Evolutionary conservation across 2,113 vertebrate genomes (phyloP), one percentile per base, ranked within the genome.

Genomic region (Cisticola juncidis): DNA sequence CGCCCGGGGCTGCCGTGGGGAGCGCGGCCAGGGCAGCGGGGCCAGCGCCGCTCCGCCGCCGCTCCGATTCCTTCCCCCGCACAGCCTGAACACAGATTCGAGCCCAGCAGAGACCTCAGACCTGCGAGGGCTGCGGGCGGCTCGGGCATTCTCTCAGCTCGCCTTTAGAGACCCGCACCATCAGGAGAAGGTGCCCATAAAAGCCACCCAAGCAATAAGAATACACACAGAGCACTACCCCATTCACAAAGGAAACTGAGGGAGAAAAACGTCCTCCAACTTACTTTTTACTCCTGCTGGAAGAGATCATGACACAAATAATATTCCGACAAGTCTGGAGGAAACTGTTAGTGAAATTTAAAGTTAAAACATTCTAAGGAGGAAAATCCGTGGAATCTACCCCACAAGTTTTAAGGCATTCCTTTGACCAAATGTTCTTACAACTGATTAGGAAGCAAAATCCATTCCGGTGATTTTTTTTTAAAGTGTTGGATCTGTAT

Each of bases 41-140:
- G 25, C 9, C 77, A 12, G 1, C 25, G 47, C 36, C 13, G 31
- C 36, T n/a, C 35, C 58, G 12, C 9, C 72, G 2, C 11, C 7
- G 42, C 26, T 31, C 36, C 44, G 0, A 2, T 1, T 11, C 22
- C 53, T 36, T 26, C 8, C 72, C 22, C 21, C 36, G 11, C 7
- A 3, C 25, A 26, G 25, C 11, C 3, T 2, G 21, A 12, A 44
- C 68, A 51, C 31, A 4, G 0, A 3, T 4, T 4, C 7, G 53
- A 26, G 4, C 17, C 17, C 44, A 17, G 6, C 0, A 9, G 31
- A 31, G 44, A 22, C 44, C 36, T 31, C 36, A 35, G 3, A 26
- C 22, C 53, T 23, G 45, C 26, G 2, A 38, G 38, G 14, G 36
- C 44, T 28, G 45, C 11, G 16, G 21, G 16, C 13, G 25, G 61